phyloP scores from a whole-genome alignment of 2,113 vertebrate genomes.

The Romanogobio albipinnatus region DNA sequence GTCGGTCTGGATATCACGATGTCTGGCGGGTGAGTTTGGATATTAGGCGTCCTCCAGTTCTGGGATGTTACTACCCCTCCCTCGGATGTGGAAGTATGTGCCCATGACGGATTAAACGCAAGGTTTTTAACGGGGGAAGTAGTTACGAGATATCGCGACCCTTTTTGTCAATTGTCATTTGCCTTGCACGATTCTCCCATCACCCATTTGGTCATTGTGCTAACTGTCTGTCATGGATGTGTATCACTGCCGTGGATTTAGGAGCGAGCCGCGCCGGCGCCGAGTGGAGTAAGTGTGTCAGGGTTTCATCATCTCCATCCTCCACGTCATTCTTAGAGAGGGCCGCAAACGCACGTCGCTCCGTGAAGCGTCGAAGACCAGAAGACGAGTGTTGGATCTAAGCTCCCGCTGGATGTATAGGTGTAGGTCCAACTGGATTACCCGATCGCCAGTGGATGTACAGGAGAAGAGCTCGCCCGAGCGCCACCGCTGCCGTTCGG shows the following conservation, averaged over 20 bases:
- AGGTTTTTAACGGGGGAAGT: conserved; percentile 30
- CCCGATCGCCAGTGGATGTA: conserved; percentile 69
- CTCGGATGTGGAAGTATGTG: conserved; percentile 55
- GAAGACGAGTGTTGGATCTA: conserved; percentile 68
- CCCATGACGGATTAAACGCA: conserved; percentile 50
- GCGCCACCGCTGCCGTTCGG: conserved; percentile 50
- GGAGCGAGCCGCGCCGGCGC: not conserved
- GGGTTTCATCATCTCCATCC: conserved; percentile 39
- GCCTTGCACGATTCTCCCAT: conserved; percentile 51
- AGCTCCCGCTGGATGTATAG: conserved; percentile 70
- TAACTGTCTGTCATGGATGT: conserved; percentile 59
- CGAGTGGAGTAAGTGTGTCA: conserved; percentile 6
- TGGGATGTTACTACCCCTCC: conserved; percentile 57
- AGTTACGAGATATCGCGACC: conserved; percentile 35
- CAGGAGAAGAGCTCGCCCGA: conserved; percentile 51
- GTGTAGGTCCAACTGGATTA: conserved; percentile 69
- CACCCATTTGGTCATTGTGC: conserved; percentile 58
- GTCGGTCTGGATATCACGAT: conserved; percentile 78
- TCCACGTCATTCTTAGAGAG: conserved; percentile 42
- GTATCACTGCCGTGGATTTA: conserved; percentile 42
- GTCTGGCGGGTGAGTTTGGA: conserved; percentile 70
- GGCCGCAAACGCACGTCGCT: conserved; percentile 27
- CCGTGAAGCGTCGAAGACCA: conserved; percentile 20
- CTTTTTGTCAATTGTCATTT: conserved; percentile 29
- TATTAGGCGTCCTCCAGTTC: conserved; percentile 62